Conservation (phyloP, 2,888 invertebrate genomes). For the Tolmerus cingulatus region DNA sequence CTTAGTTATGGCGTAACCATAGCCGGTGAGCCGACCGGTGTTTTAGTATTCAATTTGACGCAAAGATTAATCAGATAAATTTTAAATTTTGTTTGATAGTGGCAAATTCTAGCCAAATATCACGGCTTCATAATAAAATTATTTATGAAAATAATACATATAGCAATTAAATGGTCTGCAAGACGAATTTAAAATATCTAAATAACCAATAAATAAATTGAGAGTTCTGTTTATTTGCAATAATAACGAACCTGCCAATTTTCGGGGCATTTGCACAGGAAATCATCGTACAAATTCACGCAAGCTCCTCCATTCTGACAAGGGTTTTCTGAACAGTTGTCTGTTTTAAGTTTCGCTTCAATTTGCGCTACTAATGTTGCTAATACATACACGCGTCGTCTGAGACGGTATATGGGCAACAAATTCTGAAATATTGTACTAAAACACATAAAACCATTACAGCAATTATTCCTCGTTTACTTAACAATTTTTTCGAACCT, state of each 20-base stretch:
- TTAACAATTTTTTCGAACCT: conserved; percentile 51
- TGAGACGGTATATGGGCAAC: conserved; percentile 46
- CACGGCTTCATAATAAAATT: too few relatives aligned
- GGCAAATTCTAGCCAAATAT: too few relatives aligned
- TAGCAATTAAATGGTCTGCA: too few relatives aligned
- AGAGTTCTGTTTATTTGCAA: background rate
- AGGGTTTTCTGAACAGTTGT: conserved; percentile 75
- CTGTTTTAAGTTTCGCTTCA: conserved; percentile 61
- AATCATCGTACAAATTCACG: conserved; percentile 74
- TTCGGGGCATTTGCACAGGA: conserved; percentile 76
- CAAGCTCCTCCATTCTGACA: conserved; percentile 88
- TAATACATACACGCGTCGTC: conserved; percentile 48
- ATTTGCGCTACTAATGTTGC: conserved; percentile 53
- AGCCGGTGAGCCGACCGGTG: too few relatives aligned
- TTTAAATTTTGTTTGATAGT: too few relatives aligned
- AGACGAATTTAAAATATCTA: too few relatives aligned
- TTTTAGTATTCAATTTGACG: too few relatives aligned
- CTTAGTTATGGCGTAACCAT: too few relatives aligned
- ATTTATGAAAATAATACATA: too few relatives aligned
- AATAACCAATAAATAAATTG: too few relatives aligned
- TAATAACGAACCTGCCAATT: conserved; percentile 69
- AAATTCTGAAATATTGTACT: background rate
- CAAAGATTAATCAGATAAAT: too few relatives aligned
- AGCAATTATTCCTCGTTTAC: background rate
- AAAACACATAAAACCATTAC: background rate